These are phyloP conservation scores for Ethmia dodecea DNA, from an alignment of 2,888 invertebrate species.

Conservation along the genomic window DNA sequence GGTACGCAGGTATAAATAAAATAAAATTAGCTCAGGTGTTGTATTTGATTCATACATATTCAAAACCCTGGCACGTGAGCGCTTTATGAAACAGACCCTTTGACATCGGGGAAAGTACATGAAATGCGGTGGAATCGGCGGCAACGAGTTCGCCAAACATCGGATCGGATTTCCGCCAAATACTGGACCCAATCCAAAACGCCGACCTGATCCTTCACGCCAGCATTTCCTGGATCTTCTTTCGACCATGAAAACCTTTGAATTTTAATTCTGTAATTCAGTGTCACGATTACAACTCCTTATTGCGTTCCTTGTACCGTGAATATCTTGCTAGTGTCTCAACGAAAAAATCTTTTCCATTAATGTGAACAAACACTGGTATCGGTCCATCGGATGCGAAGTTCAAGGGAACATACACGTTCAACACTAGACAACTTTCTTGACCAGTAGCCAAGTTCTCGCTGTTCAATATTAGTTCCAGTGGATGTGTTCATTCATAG, in stretches of 20 bases:
- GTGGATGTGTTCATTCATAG: constrained; percentile 43
- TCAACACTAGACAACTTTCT: constrained; percentile 47
- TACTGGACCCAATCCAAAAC: constrained; percentile 49
- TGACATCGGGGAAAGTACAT: constrained; percentile 53
- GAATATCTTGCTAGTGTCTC: constrained; percentile 40
- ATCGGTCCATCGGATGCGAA: constrained; percentile 22
- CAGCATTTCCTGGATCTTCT: constrained; percentile 60
- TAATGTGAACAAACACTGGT: constrained; percentile 61
- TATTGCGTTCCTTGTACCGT: constrained; percentile 52
- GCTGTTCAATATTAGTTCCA: constrained; percentile 35
- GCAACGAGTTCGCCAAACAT: constrained; percentile 65
- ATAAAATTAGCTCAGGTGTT: no score
- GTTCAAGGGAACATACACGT: constrained; percentile 47
- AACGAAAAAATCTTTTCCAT: constrained; percentile 57
- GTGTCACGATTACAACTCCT: constrained; percentile 49
- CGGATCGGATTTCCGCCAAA: constrained; percentile 55
- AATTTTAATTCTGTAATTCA: constrained; percentile 59
- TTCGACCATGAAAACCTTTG: constrained; percentile 54
- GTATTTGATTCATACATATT: no score
- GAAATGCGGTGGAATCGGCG: constrained; percentile 48
- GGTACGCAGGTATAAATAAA: no score
- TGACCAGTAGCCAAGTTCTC: constrained; percentile 30
- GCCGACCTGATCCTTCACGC: constrained; percentile 55
- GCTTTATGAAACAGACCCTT: constrained; percentile 58
- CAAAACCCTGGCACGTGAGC: no score